A percentile compares a stretch with the other conserved stretches of the same genome.
phyloP scores from a whole-genome alignment of 2,113 vertebrate genomes.

The Charina bottae region DNA sequence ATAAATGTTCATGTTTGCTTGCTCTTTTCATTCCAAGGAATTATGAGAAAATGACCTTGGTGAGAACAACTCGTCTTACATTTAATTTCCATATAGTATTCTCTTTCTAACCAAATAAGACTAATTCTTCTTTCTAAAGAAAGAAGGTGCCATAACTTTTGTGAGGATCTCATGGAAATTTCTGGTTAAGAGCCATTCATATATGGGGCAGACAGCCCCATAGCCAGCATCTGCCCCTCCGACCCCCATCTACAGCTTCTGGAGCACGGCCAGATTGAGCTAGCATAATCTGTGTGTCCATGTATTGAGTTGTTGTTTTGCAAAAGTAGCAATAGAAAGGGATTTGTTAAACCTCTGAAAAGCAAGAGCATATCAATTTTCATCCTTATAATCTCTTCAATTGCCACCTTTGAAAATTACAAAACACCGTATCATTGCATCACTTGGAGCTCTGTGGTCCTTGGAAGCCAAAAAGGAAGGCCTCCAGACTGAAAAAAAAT shows the following conservation, averaged over 20 bases:
- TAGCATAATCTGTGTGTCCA: neutral
- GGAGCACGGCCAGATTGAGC: neutral
- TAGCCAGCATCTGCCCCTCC: neutral
- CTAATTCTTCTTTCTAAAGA: constrained; percentile 24
- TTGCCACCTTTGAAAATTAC: neutral
- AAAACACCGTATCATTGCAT: neutral
- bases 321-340: neutral
- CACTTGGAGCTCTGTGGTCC: neutral
- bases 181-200: neutral
- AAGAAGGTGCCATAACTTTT: neutral
- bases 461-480: neutral
- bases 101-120: constrained; percentile 9
- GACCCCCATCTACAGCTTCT: neutral
- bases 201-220: neutral
- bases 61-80: neutral
- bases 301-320: neutral
- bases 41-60: neutral
- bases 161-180: constrained; percentile 9
- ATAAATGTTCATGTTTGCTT: neutral
- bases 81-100: neutral
- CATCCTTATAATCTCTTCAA: neutral
- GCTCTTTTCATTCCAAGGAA: neutral
- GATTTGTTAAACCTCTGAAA: neutral
- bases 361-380: neutral
- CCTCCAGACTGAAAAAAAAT: neutral